These are phyloP conservation scores for Otolemur garnettii DNA, from an alignment of 2,113 vertebrate species.

Conservation along the genomic window DNA sequence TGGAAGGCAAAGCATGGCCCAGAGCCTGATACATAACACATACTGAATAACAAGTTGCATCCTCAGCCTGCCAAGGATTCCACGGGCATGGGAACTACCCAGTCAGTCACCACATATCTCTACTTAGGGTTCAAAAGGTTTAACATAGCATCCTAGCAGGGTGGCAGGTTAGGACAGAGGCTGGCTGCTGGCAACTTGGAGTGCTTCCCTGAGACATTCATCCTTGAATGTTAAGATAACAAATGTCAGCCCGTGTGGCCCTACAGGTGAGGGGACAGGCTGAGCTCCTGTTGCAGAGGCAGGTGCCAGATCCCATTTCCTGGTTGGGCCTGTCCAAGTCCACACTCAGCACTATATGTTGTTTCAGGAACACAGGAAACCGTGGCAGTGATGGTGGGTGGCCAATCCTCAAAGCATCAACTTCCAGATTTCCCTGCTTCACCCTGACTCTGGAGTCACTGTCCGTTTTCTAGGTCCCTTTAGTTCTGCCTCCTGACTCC, in stretches of 20 bases:
- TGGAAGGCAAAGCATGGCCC: neutral
- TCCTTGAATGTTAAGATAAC: neutral
- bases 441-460: neutral
- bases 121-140: neutral
- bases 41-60: neutral
- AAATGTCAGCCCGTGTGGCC: neutral
- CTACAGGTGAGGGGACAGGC: neutral
- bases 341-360: neutral
- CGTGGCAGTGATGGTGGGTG: accelerated
- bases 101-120: neutral
- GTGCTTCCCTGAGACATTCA: neutral
- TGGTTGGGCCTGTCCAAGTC: neutral
- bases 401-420: neutral
- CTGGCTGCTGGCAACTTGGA: neutral
- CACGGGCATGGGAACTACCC: neutral
- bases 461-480: slow-evolving; percentile 6
- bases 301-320: neutral
- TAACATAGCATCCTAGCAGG: neutral
- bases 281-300: neutral
- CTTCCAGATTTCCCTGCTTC: neutral
- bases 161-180: neutral
- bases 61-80: neutral
- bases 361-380: neutral
- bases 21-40: neutral
- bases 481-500: neutral